Percentiles rank a stretch among this genome's conserved stretches.
Conservation (phyloP, 1,140 invertebrate species). For the Aphis craccivora region DNA sequence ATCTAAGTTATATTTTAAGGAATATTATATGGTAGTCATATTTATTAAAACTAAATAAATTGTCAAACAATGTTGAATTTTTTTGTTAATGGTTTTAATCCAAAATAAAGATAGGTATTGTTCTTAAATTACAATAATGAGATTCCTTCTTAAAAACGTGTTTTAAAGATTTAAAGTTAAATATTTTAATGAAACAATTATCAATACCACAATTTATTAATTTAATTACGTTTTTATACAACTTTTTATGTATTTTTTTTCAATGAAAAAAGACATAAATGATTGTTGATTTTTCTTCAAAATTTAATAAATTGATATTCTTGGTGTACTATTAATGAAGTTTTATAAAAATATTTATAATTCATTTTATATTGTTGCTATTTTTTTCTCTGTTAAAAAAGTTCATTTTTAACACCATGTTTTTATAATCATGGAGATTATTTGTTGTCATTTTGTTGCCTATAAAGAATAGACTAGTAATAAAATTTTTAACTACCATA, state of each 20-base stretch:
- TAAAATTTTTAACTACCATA: neutral
- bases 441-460: neutral
- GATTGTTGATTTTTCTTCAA: neutral
- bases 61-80: neutral
- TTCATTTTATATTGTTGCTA: neutral
- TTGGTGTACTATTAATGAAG: neutral
- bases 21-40: neutral
- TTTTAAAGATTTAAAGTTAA: neutral
- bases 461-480: neutral
- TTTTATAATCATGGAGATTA: neutral
- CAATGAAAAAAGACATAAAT: neutral
- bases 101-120: neutral
- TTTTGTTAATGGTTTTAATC: neutral
- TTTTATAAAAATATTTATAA: neutral
- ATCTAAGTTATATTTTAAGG: neutral
- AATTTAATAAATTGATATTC: neutral
- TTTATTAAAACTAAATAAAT: neutral
- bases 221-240: neutral
- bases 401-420: neutral
- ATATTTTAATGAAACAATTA: neutral
- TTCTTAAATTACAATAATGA: neutral
- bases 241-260: neutral
- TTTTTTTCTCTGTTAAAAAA: neutral
- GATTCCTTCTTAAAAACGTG: neutral
- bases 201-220: neutral